Conservation (phyloP, 2,888 invertebrate species). For the Cyclophora punctaria region DNA sequence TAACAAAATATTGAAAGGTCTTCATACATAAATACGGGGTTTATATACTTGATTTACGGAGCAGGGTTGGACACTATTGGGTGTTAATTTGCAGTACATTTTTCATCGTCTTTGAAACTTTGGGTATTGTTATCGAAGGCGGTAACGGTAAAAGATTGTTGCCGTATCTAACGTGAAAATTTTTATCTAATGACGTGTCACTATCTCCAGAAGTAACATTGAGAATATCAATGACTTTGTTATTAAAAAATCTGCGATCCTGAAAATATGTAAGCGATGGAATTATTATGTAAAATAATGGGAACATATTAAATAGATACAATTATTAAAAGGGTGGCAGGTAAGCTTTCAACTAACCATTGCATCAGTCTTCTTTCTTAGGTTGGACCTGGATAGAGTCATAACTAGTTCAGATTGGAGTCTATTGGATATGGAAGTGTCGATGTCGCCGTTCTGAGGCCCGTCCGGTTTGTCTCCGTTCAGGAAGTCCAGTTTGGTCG, state of each 20-base stretch:
- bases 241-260: constrained; percentile 28
- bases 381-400: constrained; percentile 84
- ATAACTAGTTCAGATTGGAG: constrained; percentile 84
- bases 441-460: constrained; percentile 43
- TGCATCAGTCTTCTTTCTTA: constrained; percentile 81
- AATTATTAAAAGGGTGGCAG: neutral
- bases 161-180: constrained; percentile 68
- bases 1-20: neutral
- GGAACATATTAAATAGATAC: neutral
- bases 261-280: constrained; percentile 36
- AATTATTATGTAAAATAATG: constrained; percentile 1
- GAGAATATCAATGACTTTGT: constrained; percentile 25
- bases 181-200: constrained; percentile 54
- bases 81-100: constrained; percentile 27
- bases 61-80: neutral
- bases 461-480: constrained; percentile 58
- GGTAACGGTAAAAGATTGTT: constrained; percentile 66
- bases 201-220: constrained; percentile 30
- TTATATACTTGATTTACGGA: neutral
- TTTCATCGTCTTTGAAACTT: constrained; percentile 47
- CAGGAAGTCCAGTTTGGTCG: constrained; percentile 83
- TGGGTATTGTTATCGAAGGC: constrained; percentile 64
- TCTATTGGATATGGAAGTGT: constrained; percentile 76
- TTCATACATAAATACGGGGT: neutral
- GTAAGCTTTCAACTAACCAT: constrained; percentile 59